Evolutionary conservation across 2,888 invertebrate species (phyloP).

Genomic region (Xanthorhoe spadicearia): DNA sequence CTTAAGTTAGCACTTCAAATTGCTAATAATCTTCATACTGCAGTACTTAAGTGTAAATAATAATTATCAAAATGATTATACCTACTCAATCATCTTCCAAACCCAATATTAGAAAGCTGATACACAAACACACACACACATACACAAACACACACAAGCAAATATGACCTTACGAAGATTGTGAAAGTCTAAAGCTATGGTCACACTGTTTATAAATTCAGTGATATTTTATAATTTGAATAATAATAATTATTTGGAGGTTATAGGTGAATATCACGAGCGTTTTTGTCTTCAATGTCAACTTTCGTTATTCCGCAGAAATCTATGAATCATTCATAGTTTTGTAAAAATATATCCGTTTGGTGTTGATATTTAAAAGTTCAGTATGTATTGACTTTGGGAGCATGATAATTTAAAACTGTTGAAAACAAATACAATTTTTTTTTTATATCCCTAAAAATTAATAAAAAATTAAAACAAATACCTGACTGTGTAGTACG

Average conservation of each 20-base stretch:
- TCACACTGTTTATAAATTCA: constrained; percentile 28
- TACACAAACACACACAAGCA: constrained; percentile 46
- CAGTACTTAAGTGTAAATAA: constrained; percentile 12
- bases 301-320: constrained; percentile 23
- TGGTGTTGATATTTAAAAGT: no score
- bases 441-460: no score
- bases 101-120: constrained; percentile 73
- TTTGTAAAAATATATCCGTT: constrained; percentile 13
- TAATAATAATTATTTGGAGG: constrained; percentile 41
- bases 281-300: constrained; percentile 26
- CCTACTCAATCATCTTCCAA: constrained; percentile 41
- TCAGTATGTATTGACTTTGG: no score
- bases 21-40: constrained; percentile 12
- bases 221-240: constrained; percentile 32
- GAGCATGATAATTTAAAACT: no score
- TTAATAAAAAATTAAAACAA: no score
- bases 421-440: no score
- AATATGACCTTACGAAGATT: constrained; percentile 70
- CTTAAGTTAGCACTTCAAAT: neutral
- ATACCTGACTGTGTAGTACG: no score
- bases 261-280: constrained; percentile 31
- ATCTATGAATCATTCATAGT: constrained; percentile 24
- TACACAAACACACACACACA: constrained; percentile 53
- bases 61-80: constrained; percentile 42
- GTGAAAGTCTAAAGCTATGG: constrained; percentile 64